Conservation (phyloP, 1,140 invertebrate genomes). For the Periplaneta americana region DNA sequence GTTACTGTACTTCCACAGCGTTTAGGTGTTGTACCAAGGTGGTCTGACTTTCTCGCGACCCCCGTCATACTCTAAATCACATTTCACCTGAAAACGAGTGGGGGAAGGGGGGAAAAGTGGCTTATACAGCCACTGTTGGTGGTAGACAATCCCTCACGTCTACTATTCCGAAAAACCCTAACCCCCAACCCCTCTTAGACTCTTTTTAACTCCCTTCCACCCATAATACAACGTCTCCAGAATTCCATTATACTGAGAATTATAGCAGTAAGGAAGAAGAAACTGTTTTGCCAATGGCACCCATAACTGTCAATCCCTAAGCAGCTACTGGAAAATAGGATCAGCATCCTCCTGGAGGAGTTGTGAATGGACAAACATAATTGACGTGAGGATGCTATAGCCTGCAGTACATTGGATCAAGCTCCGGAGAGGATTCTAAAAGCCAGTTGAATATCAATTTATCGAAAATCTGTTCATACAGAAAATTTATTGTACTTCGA, state of each 20-base stretch:
- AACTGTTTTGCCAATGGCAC: not conserved
- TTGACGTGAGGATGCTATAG: no score
- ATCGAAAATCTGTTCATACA: constrained; percentile 7
- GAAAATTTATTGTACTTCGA: constrained; percentile 5
- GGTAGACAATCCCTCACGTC: not conserved
- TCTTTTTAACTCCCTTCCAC: not conserved
- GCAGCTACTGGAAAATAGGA: not conserved
- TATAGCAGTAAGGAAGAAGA: not conserved
- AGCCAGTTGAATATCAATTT: constrained; percentile 5
- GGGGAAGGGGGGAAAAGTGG: not conserved
- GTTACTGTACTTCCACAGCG: no score
- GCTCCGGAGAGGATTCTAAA: no score
- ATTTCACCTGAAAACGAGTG: not conserved
- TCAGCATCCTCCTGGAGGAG: not conserved
- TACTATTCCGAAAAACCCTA: no score
- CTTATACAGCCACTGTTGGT: not conserved
- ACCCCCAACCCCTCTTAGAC: not conserved
- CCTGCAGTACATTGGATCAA: no score
- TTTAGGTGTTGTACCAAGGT: not conserved
- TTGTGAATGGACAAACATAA: not conserved
- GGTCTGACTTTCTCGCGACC: not conserved
- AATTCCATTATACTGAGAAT: not conserved
- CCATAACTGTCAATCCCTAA: not conserved
- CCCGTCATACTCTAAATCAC: not conserved
- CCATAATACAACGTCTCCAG: not conserved